Percentiles rank a stretch among this genome's conserved stretches.
Conservation (phyloP, 2,888 invertebrate genomes). For the Lepidochitona cinerea region DNA sequence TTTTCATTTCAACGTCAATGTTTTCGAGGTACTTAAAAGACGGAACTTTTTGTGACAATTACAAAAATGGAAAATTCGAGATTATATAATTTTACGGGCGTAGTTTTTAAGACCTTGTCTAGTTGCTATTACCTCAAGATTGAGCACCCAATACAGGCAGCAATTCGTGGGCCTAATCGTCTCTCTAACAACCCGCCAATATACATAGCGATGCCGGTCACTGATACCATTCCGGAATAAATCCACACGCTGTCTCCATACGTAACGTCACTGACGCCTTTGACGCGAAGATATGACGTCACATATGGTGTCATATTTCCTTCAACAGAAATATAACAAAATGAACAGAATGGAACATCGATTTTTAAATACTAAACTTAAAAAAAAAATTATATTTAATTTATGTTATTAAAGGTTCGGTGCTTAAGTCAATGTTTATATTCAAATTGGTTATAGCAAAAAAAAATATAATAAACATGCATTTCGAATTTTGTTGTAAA, state of each 20-base stretch:
- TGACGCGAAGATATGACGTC: constrained; percentile 33
- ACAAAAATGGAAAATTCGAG: not conserved
- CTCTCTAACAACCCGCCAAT: constrained; percentile 60
- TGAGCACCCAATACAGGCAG: constrained; percentile 53
- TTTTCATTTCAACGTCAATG: too few relatives aligned
- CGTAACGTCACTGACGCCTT: constrained; percentile 23
- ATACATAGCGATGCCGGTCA: constrained; percentile 61
- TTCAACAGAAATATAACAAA: constrained; percentile 2
- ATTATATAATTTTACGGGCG: not conserved
- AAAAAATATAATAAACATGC: too few relatives aligned
- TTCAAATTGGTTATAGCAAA: too few relatives aligned
- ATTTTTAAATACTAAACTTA: too few relatives aligned
- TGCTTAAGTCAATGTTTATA: too few relatives aligned
- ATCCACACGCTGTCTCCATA: constrained; percentile 53
- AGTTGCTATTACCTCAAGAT: not conserved
- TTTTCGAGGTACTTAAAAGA: not conserved
- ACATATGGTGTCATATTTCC: constrained; percentile 40
- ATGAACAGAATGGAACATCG: too few relatives aligned
- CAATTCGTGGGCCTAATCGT: constrained; percentile 52
- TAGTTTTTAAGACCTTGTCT: too few relatives aligned
- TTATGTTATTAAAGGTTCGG: too few relatives aligned
- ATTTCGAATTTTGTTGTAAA: too few relatives aligned
- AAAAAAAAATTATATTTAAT: too few relatives aligned
- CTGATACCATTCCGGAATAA: constrained; percentile 42
- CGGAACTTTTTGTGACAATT: not conserved